Conservation (phyloP, 2,888 invertebrate species). For the Pseudoips prasinana region DNA sequence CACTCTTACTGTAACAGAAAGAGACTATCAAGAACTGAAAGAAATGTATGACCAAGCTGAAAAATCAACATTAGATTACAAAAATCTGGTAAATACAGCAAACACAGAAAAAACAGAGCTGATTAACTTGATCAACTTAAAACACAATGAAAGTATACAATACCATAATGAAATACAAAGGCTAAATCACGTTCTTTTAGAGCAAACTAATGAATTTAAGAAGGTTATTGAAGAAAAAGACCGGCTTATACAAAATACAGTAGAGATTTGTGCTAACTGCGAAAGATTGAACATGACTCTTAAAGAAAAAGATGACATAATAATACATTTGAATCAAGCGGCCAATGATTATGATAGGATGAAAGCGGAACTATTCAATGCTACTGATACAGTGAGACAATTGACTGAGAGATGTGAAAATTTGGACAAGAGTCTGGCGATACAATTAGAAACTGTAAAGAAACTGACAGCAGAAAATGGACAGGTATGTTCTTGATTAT, state of each 20-base stretch:
- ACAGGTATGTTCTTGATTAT: conserved; percentile 67
- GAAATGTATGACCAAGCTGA: conserved; percentile 43
- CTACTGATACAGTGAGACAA: conserved; percentile 81
- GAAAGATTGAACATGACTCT: conserved; percentile 49
- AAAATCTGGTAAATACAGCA: conserved; percentile 48
- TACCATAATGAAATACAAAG: conserved; percentile 94
- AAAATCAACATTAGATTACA: conserved; percentile 49
- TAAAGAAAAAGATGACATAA: conserved; percentile 67
- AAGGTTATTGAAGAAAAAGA: conserved; percentile 58
- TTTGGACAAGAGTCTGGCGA: conserved; percentile 84
- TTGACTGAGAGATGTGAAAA: conserved; percentile 86
- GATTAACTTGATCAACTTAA: conserved; percentile 87
- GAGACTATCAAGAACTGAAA: conserved; percentile 45
- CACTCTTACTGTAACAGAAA: conserved; percentile 41
- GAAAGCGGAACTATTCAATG: conserved; percentile 73
- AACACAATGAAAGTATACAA: conserved; percentile 92
- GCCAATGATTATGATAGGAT: conserved; percentile 51
- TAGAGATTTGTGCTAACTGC: conserved; percentile 51
- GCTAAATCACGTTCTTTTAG: conserved; percentile 82
- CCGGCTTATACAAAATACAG: conserved; percentile 33
- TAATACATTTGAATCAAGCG: conserved; percentile 54
- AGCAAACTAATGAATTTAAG: conserved; percentile 71
- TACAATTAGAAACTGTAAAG: conserved; percentile 85
- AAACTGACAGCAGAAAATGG: conserved; percentile 83
- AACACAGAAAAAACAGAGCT: conserved; percentile 85